phyloP scores from a whole-genome alignment of 2,113 vertebrate genomes.

The Bos indicus region DNA sequence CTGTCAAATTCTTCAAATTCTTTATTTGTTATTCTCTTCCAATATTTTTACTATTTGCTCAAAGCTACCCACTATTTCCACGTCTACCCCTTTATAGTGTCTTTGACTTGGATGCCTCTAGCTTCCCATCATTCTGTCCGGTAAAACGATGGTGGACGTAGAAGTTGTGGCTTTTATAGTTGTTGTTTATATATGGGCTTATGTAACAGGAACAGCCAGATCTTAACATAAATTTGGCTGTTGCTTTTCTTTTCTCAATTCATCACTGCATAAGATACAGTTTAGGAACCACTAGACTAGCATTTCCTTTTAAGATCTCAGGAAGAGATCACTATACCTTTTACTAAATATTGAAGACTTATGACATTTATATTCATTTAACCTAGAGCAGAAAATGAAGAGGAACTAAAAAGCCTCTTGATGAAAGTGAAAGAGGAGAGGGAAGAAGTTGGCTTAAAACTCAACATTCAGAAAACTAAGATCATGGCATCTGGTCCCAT shows the following conservation, averaged over 20 bases:
- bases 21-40: neutral
- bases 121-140: neutral
- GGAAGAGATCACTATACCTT: neutral
- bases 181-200: neutral
- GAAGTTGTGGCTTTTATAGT: neutral
- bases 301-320: neutral
- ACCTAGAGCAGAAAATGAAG: neutral
- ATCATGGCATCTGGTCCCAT: no score
- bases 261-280: neutral
- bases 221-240: neutral
- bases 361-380: neutral
- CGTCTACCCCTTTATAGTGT: neutral
- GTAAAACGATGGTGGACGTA: neutral
- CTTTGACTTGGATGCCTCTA: neutral
- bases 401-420: no score
- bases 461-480: no score
- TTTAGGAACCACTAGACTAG: neutral
- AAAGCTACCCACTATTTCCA: neutral
- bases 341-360: neutral
- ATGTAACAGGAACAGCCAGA: neutral
- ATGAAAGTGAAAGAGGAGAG: no score
- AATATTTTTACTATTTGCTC: neutral
- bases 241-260: neutral
- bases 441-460: no score
- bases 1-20: neutral